Evolutionary conservation across 1,140 invertebrate species (phyloP).

Genomic region (Bombus pascuorum): DNA sequence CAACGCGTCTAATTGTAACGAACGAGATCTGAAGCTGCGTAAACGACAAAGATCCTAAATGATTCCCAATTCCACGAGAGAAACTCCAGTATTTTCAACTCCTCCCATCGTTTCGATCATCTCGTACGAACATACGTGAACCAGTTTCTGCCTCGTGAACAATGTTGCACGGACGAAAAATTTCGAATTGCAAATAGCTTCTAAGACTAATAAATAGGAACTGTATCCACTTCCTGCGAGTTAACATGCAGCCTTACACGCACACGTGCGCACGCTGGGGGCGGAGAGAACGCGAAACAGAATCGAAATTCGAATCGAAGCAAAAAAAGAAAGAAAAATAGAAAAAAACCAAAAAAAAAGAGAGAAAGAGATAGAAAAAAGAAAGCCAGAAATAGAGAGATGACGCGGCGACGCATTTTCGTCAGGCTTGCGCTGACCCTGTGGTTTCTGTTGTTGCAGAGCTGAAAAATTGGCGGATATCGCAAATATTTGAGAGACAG

Average conservation of each 20-base stretch:
- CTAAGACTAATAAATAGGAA: background rate
- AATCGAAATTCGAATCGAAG: background rate
- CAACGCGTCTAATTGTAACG: no score
- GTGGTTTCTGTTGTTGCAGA: constrained; percentile 85
- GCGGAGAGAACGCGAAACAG: background rate
- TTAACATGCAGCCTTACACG: constrained; percentile 55
- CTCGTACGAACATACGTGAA: no score
- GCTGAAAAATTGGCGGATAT: constrained; percentile 86
- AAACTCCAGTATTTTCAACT: no score
- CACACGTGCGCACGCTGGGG: constrained; percentile 44
- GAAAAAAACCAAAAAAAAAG: background rate
- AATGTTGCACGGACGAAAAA: background rate
- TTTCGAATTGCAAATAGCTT: background rate
- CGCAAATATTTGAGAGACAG: constrained; percentile 86
- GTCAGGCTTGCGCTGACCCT: constrained; percentile 78
- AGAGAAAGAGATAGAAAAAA: constrained; percentile 2
- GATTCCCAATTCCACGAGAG: no score
- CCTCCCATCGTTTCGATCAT: no score
- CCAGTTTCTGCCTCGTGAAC: no score
- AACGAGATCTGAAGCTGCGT: no score
- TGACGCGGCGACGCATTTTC: constrained; percentile 60
- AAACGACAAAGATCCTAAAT: no score
- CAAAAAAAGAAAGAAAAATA: background rate
- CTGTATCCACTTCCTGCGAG: background rate
- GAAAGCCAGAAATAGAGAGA: constrained; percentile 61